Evolutionary conservation across 2,888 invertebrate genomes (phyloP).

Genomic region (Resseliella maxima): DNA sequence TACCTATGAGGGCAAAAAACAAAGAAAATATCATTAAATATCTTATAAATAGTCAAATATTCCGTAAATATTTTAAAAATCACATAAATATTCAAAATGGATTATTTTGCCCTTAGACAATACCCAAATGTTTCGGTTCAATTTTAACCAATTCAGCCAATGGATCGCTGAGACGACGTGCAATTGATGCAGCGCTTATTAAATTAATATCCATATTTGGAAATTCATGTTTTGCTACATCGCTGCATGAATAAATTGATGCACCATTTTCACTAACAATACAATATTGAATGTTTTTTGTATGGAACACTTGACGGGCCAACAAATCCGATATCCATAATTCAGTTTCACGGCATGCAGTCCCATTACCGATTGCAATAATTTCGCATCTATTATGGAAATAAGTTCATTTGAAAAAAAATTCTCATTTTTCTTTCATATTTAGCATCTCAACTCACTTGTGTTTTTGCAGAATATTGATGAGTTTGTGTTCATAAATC

Average conservation of each 20-base stretch:
- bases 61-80: too few species aligned
- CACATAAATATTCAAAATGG: too few species aligned
- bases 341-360: constrained; percentile 90
- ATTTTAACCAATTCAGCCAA: constrained; percentile 92
- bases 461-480: constrained; percentile 69
- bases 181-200: constrained; percentile 85
- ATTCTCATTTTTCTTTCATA: not conserved
- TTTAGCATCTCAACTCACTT: constrained; percentile 66
- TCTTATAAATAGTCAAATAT: too few species aligned
- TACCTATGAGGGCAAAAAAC: too few species aligned
- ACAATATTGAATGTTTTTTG: constrained; percentile 73
- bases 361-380: constrained; percentile 92
- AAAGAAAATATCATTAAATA: too few species aligned
- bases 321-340: constrained; percentile 75
- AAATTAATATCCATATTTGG: constrained; percentile 85
- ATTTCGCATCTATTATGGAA: constrained; percentile 73
- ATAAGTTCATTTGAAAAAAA: not conserved
- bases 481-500: constrained; percentile 62
- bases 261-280: constrained; percentile 93
- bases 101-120: too few species aligned
- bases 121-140: constrained; percentile 90
- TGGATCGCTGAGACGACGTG: constrained; percentile 89
- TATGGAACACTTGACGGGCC: constrained; percentile 70
- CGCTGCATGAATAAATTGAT: constrained; percentile 90
- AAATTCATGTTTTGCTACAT: constrained; percentile 86